phyloP scores from a whole-genome alignment of 1,140 invertebrate species.

The Onthophagus taurus region DNA sequence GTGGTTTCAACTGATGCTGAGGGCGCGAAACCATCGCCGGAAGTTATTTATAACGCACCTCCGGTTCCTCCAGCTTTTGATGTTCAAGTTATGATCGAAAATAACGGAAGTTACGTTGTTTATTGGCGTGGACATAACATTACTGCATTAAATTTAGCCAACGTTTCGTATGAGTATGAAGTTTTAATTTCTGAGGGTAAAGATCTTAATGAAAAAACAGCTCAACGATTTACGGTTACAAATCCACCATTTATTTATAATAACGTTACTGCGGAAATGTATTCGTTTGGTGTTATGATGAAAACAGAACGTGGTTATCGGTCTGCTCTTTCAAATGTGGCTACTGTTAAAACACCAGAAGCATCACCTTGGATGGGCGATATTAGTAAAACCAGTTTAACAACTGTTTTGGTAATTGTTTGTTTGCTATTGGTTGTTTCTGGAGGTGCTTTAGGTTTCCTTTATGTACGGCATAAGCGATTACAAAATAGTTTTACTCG shows the following conservation, averaged over 20 bases:
- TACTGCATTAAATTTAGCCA: slow-evolving; percentile 17
- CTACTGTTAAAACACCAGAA: slow-evolving; percentile 4
- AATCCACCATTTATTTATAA: slow-evolving; percentile 49
- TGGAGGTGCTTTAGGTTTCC: slow-evolving; percentile 51
- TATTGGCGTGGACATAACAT: slow-evolving; percentile 47
- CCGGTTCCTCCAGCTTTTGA: slow-evolving; percentile 54
- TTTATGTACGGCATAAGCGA: slow-evolving; percentile 60
- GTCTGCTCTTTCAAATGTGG: slow-evolving; percentile 52
- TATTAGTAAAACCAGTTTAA: slow-evolving; percentile 13
- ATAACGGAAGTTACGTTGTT: slow-evolving; percentile 50
- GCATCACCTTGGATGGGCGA: neutral
- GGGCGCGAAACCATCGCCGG: slow-evolving; percentile 38
- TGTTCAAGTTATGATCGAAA: slow-evolving; percentile 45
- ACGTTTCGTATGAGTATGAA: slow-evolving; percentile 42
- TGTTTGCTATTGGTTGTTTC: slow-evolving; percentile 48
- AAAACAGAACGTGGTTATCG: slow-evolving; percentile 53
- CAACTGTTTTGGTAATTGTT: slow-evolving; percentile 26
- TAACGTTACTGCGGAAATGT: slow-evolving; percentile 42
- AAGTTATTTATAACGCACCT: slow-evolving; percentile 45
- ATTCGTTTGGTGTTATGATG: slow-evolving; percentile 55
- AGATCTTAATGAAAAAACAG: slow-evolving; percentile 43
- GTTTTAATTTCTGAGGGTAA: slow-evolving; percentile 51
- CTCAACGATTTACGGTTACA: slow-evolving; percentile 38
- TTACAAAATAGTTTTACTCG: slow-evolving; percentile 68
- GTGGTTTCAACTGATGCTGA: slow-evolving; percentile 45